Percentiles rank a stretch among this genome's conserved stretches.
These are phyloP conservation scores for Isaurus tuberculatus DNA, from an alignment of 92 coral and sea anemone species.

Conservation along the genomic window DNA sequence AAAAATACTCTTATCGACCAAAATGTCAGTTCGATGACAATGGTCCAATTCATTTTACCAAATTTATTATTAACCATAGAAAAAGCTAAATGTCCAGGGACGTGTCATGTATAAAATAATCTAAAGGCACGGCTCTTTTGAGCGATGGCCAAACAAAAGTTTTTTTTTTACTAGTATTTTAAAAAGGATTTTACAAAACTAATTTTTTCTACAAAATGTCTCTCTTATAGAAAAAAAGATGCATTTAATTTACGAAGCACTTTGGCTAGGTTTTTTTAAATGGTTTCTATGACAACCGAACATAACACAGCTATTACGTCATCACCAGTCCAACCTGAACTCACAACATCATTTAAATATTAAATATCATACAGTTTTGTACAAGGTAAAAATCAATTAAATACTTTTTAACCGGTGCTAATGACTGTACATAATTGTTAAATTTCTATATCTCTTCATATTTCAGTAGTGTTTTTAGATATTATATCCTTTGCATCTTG, in stretches of 20 bases:
- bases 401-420: slow-evolving; percentile 58
- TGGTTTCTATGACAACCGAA: slow-evolving; percentile 37
- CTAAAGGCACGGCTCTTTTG: slow-evolving; percentile 23
- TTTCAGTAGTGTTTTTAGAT: slow-evolving; percentile 9
- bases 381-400: slow-evolving; percentile 80
- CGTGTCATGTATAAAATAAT: slow-evolving; percentile 47
- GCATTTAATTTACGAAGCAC: neutral
- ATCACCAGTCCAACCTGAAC: slow-evolving; percentile 77
- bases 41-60: slow-evolving; percentile 58
- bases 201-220: slow-evolving; percentile 92
- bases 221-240: slow-evolving; percentile 68
- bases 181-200: slow-evolving; percentile 92
- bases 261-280: neutral
- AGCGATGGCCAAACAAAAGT: slow-evolving; percentile 11
- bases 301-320: slow-evolving; percentile 56
- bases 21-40: slow-evolving; percentile 21
- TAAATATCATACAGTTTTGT: slow-evolving; percentile 76
- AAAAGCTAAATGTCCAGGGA: slow-evolving; percentile 45
- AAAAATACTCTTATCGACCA: slow-evolving; percentile 51
- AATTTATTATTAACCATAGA: slow-evolving; percentile 70
- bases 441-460: slow-evolving; percentile 29
- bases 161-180: slow-evolving; percentile 46
- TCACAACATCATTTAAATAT: slow-evolving; percentile 88
- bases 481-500: slow-evolving; percentile 14
- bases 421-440: slow-evolving; percentile 33